phyloP scores from a whole-genome alignment of 2,888 invertebrate genomes.

The Trachelus stipa region DNA sequence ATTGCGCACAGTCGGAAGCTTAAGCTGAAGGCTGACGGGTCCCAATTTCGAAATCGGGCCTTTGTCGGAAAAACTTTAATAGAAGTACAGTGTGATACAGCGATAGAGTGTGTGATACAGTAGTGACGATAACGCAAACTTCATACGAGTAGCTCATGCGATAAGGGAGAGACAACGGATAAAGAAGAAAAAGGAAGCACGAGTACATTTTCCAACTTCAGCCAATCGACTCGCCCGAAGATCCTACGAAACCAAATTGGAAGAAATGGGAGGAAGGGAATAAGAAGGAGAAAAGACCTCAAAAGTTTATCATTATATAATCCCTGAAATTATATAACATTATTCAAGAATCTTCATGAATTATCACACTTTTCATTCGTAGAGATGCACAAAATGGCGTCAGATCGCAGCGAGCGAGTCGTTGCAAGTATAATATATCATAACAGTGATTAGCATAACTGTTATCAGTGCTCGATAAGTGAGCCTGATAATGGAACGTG shows the following conservation, averaged over 20 bases:
- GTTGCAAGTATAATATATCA: neutral
- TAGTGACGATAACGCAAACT: conserved; percentile 7
- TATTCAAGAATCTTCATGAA: neutral
- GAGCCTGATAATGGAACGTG: conserved; percentile 44
- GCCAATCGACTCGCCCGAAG: conserved; percentile 1
- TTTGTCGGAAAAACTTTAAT: conserved; percentile 44
- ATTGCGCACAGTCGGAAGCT: conserved; percentile 27
- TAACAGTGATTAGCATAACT: conserved; percentile 4
- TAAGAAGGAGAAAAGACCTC: conserved; percentile 7
- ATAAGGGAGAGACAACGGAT: conserved; percentile 4
- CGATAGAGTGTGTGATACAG: conserved; percentile 19
- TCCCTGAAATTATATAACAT: neutral
- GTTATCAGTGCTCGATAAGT: conserved; percentile 27
- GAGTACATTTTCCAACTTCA: neutral
- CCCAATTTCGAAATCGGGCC: conserved; percentile 48
- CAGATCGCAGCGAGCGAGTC: conserved; percentile 10
- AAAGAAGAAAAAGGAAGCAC: conserved; percentile 8
- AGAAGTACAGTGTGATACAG: conserved; percentile 32
- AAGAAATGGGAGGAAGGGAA: neutral
- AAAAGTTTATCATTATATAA: neutral
- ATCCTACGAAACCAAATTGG: neutral
- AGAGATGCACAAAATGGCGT: conserved; percentile 11
- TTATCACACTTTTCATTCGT: conserved; percentile 5
- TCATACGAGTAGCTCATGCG: neutral
- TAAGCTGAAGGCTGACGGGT: conserved; percentile 27